Evolutionary conservation across 2,888 invertebrate species (phyloP).

Genomic region (Thera obeliscata): DNA sequence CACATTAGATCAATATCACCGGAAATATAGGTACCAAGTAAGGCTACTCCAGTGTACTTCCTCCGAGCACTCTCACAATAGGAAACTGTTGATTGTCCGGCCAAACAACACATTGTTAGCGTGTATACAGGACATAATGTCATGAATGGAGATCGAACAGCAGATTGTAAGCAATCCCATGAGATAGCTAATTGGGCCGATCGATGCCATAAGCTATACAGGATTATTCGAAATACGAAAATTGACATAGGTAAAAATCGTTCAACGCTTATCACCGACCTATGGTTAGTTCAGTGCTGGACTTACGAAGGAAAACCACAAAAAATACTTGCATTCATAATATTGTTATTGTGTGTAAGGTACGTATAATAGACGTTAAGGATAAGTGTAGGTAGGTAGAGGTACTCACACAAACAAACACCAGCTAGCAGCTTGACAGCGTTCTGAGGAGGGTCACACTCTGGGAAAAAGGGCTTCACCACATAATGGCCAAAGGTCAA

Average conservation of each 20-base stretch:
- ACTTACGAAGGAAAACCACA: too few species aligned
- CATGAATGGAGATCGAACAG: slow-evolving; percentile 39
- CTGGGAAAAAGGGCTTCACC: slow-evolving; percentile 92
- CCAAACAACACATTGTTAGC: slow-evolving; percentile 44
- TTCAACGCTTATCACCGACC: too few species aligned
- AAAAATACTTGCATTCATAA: too few species aligned
- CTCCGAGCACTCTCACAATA: slow-evolving; percentile 19
- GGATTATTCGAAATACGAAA: neutral
- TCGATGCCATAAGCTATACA: slow-evolving; percentile 13
- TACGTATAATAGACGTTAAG: neutral
- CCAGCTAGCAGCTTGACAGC: slow-evolving; percentile 93
- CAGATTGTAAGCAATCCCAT: slow-evolving; percentile 52
- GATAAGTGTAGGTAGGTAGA: neutral
- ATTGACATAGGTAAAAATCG: too few species aligned
- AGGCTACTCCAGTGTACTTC: slow-evolving; percentile 13
- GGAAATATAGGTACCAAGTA: neutral
- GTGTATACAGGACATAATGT: slow-evolving; percentile 1
- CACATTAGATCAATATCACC: neutral
- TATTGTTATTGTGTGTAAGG: too few species aligned
- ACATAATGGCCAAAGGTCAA: slow-evolving; percentile 96
- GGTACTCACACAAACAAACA: slow-evolving; percentile 91
- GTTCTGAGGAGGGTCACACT: slow-evolving; percentile 89
- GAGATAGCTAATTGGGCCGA: slow-evolving; percentile 49
- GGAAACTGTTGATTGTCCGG: slow-evolving; percentile 46
- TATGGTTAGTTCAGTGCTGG: too few species aligned